Percentiles rank a stretch among this genome's conserved stretches.
These are phyloP conservation scores for Cottoperca gobio DNA, from an alignment of 2,797 vertebrate genomes.

Conservation along the genomic window DNA sequence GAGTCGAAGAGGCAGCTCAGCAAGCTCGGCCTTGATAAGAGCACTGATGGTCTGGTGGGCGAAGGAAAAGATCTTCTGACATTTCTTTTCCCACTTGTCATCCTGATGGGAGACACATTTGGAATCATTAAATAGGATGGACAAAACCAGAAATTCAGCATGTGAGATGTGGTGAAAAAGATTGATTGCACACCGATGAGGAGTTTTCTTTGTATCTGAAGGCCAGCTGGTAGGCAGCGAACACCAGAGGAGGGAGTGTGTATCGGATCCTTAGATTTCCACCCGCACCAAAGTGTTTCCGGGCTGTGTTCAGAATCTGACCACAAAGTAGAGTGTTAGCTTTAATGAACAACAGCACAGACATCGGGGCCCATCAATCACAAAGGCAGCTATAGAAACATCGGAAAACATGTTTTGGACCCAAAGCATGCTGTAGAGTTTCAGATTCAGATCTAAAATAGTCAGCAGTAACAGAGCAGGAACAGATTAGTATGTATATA, in stretches of 20 bases:
- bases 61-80: slow-evolving; percentile 99
- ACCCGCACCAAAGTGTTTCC: slow-evolving; percentile 98
- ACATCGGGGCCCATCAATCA: not conserved
- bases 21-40: slow-evolving; percentile 97
- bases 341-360: not conserved
- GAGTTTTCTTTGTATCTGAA: slow-evolving; percentile 97
- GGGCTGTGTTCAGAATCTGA: slow-evolving; percentile 96
- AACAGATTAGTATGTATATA: not conserved
- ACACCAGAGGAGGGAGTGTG: slow-evolving; percentile 95
- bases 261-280: slow-evolving; percentile 98
- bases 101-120: slow-evolving; percentile 82
- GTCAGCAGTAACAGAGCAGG: not conserved
- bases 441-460: no score
- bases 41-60: slow-evolving; percentile 99
- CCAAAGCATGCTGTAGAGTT: not conserved
- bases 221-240: slow-evolving; percentile 96
- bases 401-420: no score
- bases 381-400: not conserved
- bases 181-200: slow-evolving; percentile 82
- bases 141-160: not conserved
- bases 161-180: not conserved
- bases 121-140: rapidly evolving
- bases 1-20: slow-evolving; percentile 94
- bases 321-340: not conserved
- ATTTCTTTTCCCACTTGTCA: slow-evolving; percentile 99